Conservation (phyloP, 2,888 invertebrate genomes). For the Tricholauxania praeusta region DNA sequence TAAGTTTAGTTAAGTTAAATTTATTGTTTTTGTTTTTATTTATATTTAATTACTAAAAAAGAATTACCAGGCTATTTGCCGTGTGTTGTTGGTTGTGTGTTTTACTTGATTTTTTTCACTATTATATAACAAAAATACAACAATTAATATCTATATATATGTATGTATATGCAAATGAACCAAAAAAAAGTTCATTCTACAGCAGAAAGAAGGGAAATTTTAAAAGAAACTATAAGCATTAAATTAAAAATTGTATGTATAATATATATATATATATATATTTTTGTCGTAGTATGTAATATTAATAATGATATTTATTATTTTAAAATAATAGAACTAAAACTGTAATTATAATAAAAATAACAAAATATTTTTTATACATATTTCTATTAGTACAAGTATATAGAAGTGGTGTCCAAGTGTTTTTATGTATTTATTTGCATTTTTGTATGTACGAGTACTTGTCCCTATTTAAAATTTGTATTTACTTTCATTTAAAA, state of each 20-base stretch:
- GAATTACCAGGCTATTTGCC: constrained; percentile 34
- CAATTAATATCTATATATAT: constrained; percentile 50
- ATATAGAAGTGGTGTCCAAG: constrained; percentile 10
- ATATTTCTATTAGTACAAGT: constrained; percentile 17
- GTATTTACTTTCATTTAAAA: constrained; percentile 16
- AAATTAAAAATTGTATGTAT: constrained; percentile 9
- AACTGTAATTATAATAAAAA: constrained; percentile 20
- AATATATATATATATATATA: constrained; percentile 27
- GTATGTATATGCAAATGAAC: constrained; percentile 42
- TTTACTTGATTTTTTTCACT: constrained; percentile 44
- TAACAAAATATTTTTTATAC: constrained; percentile 12
- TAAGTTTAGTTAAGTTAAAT: constrained; percentile 36
- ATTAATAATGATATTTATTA: not conserved
- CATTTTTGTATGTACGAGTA: constrained; percentile 7
- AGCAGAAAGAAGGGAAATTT: constrained; percentile 22
- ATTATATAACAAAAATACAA: constrained; percentile 54
- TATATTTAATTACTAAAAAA: constrained; percentile 40
- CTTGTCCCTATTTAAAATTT: constrained; percentile 19
- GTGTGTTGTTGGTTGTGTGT: constrained; percentile 35
- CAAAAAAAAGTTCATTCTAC: constrained; percentile 30
- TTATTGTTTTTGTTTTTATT: constrained; percentile 42
- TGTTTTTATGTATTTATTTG: constrained; percentile 14
- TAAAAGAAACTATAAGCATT: constrained; percentile 12
- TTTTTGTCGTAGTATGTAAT: constrained; percentile 9
- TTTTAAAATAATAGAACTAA: constrained; percentile 18